Conservation (phyloP, 2,113 vertebrate species). For the Cyanocitta stelleri region DNA sequence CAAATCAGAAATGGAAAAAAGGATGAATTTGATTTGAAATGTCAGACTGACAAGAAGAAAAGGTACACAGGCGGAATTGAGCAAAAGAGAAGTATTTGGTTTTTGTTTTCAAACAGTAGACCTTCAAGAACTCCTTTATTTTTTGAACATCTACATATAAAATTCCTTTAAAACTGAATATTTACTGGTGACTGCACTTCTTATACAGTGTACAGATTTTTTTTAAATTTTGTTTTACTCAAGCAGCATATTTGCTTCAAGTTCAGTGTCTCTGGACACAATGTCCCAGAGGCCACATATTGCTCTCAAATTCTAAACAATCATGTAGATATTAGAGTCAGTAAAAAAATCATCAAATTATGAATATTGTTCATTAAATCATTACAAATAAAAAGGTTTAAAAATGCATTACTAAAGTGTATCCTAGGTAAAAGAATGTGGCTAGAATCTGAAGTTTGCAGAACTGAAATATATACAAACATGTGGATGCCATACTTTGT, state of each 20-base stretch:
- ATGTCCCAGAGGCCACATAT: neutral
- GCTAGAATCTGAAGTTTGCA: neutral
- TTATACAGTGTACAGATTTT: neutral
- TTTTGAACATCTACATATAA: neutral
- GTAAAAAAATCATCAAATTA: neutral
- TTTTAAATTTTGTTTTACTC: neutral
- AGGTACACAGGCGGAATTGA: neutral
- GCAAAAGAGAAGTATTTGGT: fast-evolving
- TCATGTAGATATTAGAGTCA: neutral
- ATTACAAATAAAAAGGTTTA: neutral
- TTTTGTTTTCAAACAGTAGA: neutral
- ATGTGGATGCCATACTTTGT: neutral
- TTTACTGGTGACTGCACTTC: neutral
- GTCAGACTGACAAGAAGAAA: neutral
- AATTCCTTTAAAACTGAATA: neutral
- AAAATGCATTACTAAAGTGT: neutral
- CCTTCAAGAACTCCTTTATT: neutral
- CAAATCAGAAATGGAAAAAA: neutral
- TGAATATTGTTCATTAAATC: neutral
- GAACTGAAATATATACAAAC: neutral
- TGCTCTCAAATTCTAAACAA: neutral
- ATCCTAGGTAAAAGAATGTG: neutral
- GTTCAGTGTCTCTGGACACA: neutral
- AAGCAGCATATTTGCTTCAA: neutral
- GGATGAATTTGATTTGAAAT: neutral